Base-by-base conservation (phyloP, 2,888 invertebrate species). In the Creontiades dilutus region DNA sequence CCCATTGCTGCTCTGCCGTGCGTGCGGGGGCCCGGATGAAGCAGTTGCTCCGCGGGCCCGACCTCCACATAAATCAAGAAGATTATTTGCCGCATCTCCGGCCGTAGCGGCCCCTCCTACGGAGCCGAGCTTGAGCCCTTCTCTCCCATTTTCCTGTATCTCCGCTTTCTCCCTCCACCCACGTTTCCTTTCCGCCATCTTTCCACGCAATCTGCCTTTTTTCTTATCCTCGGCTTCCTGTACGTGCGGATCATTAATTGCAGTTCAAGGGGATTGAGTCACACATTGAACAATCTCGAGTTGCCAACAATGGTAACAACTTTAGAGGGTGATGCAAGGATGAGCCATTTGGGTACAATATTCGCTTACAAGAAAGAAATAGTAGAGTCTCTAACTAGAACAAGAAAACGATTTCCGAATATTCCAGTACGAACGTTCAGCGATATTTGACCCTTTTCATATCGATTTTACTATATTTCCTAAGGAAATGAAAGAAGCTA, bases 41-140 rank as follows among this genome's bases (percentile, higher is more conserved):
- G 48, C 46, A 75, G 75, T 75, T 76, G 75, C 86, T 76, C 27
- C 75, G 46, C 52, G 16, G n/a, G 46, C 19, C 75, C 86, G 86
- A 86, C 86, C 86, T 86, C 86, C 46, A 61, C 75, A 86, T 86
- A 86, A 86, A 86, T 86, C 86, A 86, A 86, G 55, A 55, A 86
- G 86, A 86, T 86, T 86, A 86, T 86, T 86, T 86, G 86, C 86
- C 86, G 86, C 86, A 86, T 86, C 86, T 86, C 86, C 86, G 86
- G 82, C 52, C 37, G 81, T 23, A 52, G 82, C 52, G 52, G 61
- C 75, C n/a, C 85, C n/a, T 52, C 55, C 85, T 52, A 57, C 57
- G 55, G 28, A n/a, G 19, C 85, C 37, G 28, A n/a, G 19, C 85
- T n/a, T 85, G 61, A 85, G 85, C 46, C 76, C 76, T 75, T 27